Evolutionary conservation across 2,888 invertebrate genomes (phyloP), one percentile per base, ranked within the genome.

Genomic region (Chloroclysta siterata): DNA sequence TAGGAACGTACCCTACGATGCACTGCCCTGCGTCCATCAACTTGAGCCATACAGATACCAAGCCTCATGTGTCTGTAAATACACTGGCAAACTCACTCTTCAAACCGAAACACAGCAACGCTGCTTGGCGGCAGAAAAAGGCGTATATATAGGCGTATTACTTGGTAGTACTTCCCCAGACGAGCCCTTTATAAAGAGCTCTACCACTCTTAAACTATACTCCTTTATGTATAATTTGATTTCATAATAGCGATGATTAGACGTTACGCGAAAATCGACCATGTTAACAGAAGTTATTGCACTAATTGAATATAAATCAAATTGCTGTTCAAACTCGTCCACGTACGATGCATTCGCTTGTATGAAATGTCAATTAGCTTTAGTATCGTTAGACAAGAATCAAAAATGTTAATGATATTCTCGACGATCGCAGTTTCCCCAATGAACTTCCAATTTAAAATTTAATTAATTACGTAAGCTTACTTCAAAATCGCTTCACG

Each of bases 381-480:
- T 54, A 54, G 54, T 54, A 44, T 55, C 47, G 36, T 55, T 55
- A 47, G 36, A 47, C 46, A 22, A 47, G 15, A 55, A 36, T 36
- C 47, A 48, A 39, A 39, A 48, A 39, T 14, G 48, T 39, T 47
- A 47, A 48, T 47, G 36, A 48, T 57, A 48, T 42, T 56, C n/a
- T 36, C 41, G 53, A 60, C 42, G 44, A 47, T 44, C 6, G 22
- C 15, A 48, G 50, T 36, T 51, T 53, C 13, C 13, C 56, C 47
- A 36, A 54, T 36, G 17, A 57, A 29, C 46, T 54, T 58, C 42
- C 50, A 57, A 58, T 50, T 65, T 58, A 65, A 65, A 59, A 22
- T 51, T 54, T 58, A 58, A 58, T 52, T 59, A 58, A 65, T 61
- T 58, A 58, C 61, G 54, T 54, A 65, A 65, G 54, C 47, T 52